phyloP scores from a whole-genome alignment of 2,797 vertebrate genomes.

The Acrocephalus scirpaceus region DNA sequence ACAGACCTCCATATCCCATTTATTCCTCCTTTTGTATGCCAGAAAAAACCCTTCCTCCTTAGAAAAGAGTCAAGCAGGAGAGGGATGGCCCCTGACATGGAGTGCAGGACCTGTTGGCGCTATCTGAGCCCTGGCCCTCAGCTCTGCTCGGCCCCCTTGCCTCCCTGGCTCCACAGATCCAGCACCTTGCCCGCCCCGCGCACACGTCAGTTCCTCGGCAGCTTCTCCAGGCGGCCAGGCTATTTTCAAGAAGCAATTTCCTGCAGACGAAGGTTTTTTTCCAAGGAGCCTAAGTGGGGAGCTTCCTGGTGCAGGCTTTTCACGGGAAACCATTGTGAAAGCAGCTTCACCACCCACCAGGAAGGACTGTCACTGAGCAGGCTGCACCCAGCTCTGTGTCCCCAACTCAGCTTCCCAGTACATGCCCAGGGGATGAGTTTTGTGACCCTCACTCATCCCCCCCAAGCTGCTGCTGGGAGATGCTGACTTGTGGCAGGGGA shows the following conservation, averaged over 20 bases:
- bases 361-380: background rate
- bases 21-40: background rate
- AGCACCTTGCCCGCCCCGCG: rapidly evolving
- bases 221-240: background rate
- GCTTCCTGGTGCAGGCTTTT: slow-evolving; percentile 13
- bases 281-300: background rate
- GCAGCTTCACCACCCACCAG: background rate
- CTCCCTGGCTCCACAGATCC: background rate
- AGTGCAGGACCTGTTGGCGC: background rate
- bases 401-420: background rate
- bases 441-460: background rate
- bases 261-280: slow-evolving; percentile 17
- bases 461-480: background rate
- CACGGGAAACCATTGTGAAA: slow-evolving; percentile 10
- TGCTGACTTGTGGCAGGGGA: background rate
- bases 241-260: slow-evolving; percentile 45
- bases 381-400: background rate
- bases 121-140: background rate
- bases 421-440: rapidly evolving
- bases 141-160: rapidly evolving
- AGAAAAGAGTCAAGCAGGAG: background rate
- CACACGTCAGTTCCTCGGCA: background rate
- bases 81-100: background rate
- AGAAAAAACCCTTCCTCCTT: background rate
- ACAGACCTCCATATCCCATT: background rate